Evolutionary conservation across 1,140 invertebrate species (phyloP), one percentile per base, ranked within the genome.

Genomic region (Plutomurus gul): DNA sequence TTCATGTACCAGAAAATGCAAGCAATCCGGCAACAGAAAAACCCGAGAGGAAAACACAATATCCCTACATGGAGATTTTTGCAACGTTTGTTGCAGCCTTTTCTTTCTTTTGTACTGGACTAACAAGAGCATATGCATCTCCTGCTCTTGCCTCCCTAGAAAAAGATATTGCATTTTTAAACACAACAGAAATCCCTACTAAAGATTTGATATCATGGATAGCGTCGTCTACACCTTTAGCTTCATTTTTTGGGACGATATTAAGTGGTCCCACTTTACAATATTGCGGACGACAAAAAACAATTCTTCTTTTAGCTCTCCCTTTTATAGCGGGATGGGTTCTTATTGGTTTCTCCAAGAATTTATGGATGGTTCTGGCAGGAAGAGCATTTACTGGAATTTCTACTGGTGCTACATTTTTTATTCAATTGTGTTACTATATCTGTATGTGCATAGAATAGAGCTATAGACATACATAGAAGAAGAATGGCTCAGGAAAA

Each of bases 271-370:
- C 93, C 0, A 85, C 85, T 1, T 91, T 94, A 89, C 93, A 95
- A 82, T 85, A 88, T 1, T 88, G 94, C 78, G 95, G 95, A 16
- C 87, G 95, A 36, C 94, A 92, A 84, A 87, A 86, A 49, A 90
- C 93, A 0, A 92, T 96, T 88, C 82, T 95, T n/a, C 81, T 91
- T 0, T 87, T 93, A 0, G 88, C 91, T 0, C 11, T 93, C 10
- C 93, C 93, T 0, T 93, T 93, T 85, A 88, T 91, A 0, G 51
- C 92, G 30, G 94, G 94, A 33, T 96, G 93, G 93, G 82, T 89
- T 0, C 83, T 93, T 0, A 91, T 96, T n/a, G 91, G 92, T 72
- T 92, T 90, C 86, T 89, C 91, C 3, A 84, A 87, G 13, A 88
- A 87, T 13, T 87, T 90, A 75, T 84, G 88, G 1, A 88, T 89